phyloP scores from a whole-genome alignment of 1,140 invertebrate genomes.

The Orius insidiosus region DNA sequence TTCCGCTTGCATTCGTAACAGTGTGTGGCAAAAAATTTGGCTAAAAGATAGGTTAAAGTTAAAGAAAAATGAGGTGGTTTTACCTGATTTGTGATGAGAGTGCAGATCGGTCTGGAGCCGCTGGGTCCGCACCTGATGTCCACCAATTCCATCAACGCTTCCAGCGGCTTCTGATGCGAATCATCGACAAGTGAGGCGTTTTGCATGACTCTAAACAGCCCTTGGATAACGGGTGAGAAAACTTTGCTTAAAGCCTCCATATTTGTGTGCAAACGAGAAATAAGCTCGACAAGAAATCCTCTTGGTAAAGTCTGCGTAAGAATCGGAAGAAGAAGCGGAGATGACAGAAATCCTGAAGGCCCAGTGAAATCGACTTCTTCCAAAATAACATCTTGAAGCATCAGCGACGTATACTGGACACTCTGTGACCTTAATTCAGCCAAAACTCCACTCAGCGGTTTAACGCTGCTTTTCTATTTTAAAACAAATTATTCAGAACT shows the following conservation, averaged over 20 bases:
- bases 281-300: conserved; percentile 47
- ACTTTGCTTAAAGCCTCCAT: conserved; percentile 38
- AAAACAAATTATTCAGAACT: conserved; percentile 14
- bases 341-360: conserved; percentile 19
- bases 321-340: conserved; percentile 41
- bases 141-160: conserved; percentile 46
- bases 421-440: conserved; percentile 40
- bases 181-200: conserved; percentile 50
- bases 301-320: conserved; percentile 42
- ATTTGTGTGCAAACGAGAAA: conserved; percentile 36
- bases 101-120: conserved; percentile 54
- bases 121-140: conserved; percentile 42
- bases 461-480: conserved; percentile 38
- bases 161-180: conserved; percentile 47
- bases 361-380: conserved; percentile 20
- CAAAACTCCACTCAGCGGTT: conserved; percentile 37
- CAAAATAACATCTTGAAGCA: conserved; percentile 40
- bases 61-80: not conserved
- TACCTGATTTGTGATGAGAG: conserved; percentile 42
- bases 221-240: conserved; percentile 52
- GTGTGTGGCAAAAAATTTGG: conserved; percentile 57
- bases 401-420: conserved; percentile 38
- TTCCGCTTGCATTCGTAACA: conserved; percentile 48
- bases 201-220: conserved; percentile 47
- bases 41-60: conserved; percentile 25